Conservation (phyloP, 2,888 invertebrate species). For the Platycheirus rosarum region DNA sequence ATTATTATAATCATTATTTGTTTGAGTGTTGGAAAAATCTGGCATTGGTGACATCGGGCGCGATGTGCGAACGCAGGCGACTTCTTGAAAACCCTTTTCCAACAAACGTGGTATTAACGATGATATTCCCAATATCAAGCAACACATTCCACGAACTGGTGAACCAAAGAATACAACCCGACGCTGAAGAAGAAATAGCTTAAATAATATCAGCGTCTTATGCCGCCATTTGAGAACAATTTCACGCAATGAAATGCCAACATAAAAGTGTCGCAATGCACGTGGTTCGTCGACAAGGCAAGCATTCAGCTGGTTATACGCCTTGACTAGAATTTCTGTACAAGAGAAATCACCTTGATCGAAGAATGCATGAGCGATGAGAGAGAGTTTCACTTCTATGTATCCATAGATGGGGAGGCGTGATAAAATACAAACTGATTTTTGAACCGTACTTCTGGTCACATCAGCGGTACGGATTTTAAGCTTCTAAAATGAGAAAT, state of each 20-base stretch:
- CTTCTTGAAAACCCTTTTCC: slow-evolving; percentile 91
- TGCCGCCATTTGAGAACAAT: slow-evolving; percentile 88
- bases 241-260: slow-evolving; percentile 81
- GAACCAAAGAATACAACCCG: slow-evolving; percentile 95
- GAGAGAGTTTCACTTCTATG: slow-evolving; percentile 96
- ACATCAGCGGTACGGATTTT: slow-evolving; percentile 96
- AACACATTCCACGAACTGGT: slow-evolving; percentile 94
- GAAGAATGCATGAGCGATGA: slow-evolving; percentile 98
- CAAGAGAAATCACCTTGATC: slow-evolving; percentile 96
- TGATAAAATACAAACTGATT: slow-evolving; percentile 97
- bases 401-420: slow-evolving; percentile 96
- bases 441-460: slow-evolving; percentile 98
- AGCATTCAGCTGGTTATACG: slow-evolving; percentile 94
- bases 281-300: slow-evolving; percentile 86
- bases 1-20: slow-evolving; percentile 43
- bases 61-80: slow-evolving; percentile 91
- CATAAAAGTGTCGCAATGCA: slow-evolving; percentile 81
- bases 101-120: slow-evolving; percentile 95
- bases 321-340: slow-evolving; percentile 93
- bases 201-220: slow-evolving; percentile 95
- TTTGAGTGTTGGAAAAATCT: slow-evolving; percentile 83
- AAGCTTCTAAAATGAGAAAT: slow-evolving; percentile 88
- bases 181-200: slow-evolving; percentile 93
- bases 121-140: slow-evolving; percentile 92
- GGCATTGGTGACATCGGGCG: slow-evolving; percentile 89